Conservation (phyloP, 2,888 invertebrate genomes). For the Drosophila cyrtoloma region DNA sequence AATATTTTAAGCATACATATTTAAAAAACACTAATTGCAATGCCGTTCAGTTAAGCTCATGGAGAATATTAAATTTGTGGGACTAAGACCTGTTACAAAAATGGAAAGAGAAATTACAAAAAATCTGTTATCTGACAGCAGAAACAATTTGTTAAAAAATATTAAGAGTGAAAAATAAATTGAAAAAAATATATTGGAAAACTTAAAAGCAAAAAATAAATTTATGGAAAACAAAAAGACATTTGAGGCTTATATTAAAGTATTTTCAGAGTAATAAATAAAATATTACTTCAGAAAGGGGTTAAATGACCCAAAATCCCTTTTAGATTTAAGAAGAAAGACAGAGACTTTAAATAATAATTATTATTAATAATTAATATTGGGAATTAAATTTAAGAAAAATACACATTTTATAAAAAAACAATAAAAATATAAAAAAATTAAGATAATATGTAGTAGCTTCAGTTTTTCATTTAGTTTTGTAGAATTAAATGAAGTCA, state of each 20-base stretch:
- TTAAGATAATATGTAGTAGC: too few relatives aligned
- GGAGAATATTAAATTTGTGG: not conserved
- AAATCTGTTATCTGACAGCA: not conserved
- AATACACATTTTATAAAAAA: too few relatives aligned
- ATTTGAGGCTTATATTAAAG: not conserved
- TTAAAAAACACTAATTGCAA: conserved; percentile 1
- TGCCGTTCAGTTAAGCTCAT: not conserved
- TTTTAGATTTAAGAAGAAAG: not conserved
- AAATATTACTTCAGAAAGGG: not conserved
- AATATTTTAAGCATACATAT: not conserved
- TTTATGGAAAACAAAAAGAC: not conserved
- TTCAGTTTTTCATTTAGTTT: too few relatives aligned
- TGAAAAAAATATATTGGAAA: not conserved
- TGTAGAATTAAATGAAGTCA: too few relatives aligned
- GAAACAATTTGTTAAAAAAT: not conserved
- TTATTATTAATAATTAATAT: too few relatives aligned
- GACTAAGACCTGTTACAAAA: not conserved
- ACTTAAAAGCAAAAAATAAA: not conserved
- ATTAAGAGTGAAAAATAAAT: not conserved
- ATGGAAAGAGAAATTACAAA: not conserved
- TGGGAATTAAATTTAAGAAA: too few relatives aligned
- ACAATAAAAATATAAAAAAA: too few relatives aligned
- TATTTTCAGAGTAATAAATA: not conserved
- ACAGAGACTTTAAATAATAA: not conserved
- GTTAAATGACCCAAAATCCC: not conserved